Evolutionary conservation across 2,888 invertebrate genomes (phyloP).

Genomic region (Allacma fusca): DNA sequence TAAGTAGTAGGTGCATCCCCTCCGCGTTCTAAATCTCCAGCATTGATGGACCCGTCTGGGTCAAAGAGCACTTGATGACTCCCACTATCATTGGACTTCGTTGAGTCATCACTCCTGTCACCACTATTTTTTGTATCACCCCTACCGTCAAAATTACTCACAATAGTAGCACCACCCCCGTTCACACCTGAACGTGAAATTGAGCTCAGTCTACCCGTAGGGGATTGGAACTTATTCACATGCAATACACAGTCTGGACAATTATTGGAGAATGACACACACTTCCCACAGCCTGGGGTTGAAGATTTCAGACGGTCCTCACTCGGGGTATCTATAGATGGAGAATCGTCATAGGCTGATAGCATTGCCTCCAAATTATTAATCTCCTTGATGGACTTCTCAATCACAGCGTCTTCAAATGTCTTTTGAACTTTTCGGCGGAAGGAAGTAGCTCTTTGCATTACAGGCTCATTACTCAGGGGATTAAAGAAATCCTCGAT

Average conservation of each 20-base stretch:
- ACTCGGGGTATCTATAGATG: not conserved
- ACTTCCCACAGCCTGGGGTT: constrained; percentile 6
- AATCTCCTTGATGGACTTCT: constrained; percentile 57
- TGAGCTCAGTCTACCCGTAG: not conserved
- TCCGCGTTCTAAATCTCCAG: not conserved
- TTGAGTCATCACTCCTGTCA: too few relatives aligned
- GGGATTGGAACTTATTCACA: not conserved
- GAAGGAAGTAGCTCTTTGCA: constrained; percentile 62
- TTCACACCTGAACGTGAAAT: not conserved
- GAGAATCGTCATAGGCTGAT: constrained; percentile 51
- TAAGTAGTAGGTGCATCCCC: not conserved
- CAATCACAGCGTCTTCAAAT: constrained; percentile 56
- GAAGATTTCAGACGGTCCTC: constrained; percentile 1
- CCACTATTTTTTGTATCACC: not conserved
- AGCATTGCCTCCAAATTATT: constrained; percentile 59
- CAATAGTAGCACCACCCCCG: not conserved
- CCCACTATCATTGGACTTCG: not conserved
- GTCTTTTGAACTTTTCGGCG: constrained; percentile 61
- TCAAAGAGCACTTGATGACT: not conserved
- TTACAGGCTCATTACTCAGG: constrained; percentile 62
- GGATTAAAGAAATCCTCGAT: constrained; percentile 63
- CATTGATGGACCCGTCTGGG: not conserved
- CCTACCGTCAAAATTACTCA: not conserved
- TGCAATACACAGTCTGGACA: not conserved
- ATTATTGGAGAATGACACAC: not conserved